Base-by-base conservation (phyloP, 1,140 invertebrate species). In the Drosophila kikkawai region DNA sequence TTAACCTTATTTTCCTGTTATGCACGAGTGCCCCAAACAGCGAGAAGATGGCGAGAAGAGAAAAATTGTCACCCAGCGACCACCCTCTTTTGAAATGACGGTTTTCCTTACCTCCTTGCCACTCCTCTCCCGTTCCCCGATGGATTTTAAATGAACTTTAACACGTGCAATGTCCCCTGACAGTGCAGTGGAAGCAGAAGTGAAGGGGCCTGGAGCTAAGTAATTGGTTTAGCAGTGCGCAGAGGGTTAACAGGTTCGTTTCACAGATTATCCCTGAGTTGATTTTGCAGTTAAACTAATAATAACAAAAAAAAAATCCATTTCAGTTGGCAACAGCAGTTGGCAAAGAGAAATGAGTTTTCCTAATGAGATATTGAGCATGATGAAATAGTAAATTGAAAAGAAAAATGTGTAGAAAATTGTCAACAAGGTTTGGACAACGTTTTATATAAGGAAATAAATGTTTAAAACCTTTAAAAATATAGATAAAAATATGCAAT, bases 111-210 rank as follows among this genome's bases (percentile, higher is more conserved):
- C 29, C 48, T 22, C 26, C 47, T 9, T 15, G 19, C 45, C 19
- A 22, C 37, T 15, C 12, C 41, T 8, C 12, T 1, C 9, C n/a
- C n/a, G 29, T 51, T 66, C 71, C 79, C 84, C 83, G 77, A 87
- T 88, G 84, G 84, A 87, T 87, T 87, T 87, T 88, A 87, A 87
- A 87, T 87, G 84, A 87, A 88, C 84, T 87, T 87, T 88, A 88
- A 90, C 84, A 88, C 83, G 86, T 88, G 83, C 80, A 67, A 77
- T 58, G 80, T 76, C 70, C 63, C 59, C 48, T 50, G 37, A 50
- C 47, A 57, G 61, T 41, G 47, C 34, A 34, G 47, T 19, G 47
- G 36, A 29, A 17, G 26, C 48, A 13, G 19, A 34, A 32, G 36
- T 44, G 74, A 17, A 44, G 82, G 80, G 42, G 37, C 57, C 32